These are phyloP conservation scores for Chelonia mydas DNA, from an alignment of 2,797 vertebrate genomes.

Conservation along the genomic window DNA sequence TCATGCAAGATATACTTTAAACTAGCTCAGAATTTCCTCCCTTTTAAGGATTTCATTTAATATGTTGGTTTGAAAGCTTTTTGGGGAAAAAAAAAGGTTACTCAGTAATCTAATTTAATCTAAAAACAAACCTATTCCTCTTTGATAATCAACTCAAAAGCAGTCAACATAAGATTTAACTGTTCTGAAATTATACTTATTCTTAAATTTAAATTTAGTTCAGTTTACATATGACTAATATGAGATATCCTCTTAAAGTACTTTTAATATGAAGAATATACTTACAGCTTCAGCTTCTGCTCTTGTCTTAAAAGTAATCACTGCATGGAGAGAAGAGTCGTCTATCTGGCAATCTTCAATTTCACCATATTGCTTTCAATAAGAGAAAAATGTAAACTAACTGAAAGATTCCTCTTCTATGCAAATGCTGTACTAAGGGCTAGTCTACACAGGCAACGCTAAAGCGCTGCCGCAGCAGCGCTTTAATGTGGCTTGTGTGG, in stretches of 20 bases:
- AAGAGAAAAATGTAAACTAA: constrained; percentile 42
- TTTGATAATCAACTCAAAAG: background rate
- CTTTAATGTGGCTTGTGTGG: too few relatives aligned
- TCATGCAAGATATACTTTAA: background rate
- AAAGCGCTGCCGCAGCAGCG: too few relatives aligned
- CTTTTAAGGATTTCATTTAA: background rate
- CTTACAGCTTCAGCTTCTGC: constrained; percentile 95
- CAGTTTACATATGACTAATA: background rate
- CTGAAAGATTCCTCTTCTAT: constrained; percentile 52
- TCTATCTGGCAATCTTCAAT: constrained; percentile 97
- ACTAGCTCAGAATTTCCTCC: background rate
- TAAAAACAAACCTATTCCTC: background rate
- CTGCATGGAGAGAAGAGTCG: constrained; percentile 87
- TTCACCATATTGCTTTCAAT: constrained; percentile 95
- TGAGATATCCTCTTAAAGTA: background rate
- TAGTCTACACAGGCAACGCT: too few relatives aligned
- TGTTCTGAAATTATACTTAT: background rate
- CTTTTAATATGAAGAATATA: constrained; percentile 48
- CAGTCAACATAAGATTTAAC: background rate
- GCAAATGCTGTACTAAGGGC: constrained; percentile 47
- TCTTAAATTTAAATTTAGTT: background rate
- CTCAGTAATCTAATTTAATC: background rate
- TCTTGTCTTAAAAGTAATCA: constrained; percentile 93
- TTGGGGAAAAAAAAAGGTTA: background rate
- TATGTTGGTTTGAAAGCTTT: background rate